Percentiles rank a stretch among this genome's conserved stretches.
Conservation (phyloP, 2,113 vertebrate species). For the Silurus asotus region DNA sequence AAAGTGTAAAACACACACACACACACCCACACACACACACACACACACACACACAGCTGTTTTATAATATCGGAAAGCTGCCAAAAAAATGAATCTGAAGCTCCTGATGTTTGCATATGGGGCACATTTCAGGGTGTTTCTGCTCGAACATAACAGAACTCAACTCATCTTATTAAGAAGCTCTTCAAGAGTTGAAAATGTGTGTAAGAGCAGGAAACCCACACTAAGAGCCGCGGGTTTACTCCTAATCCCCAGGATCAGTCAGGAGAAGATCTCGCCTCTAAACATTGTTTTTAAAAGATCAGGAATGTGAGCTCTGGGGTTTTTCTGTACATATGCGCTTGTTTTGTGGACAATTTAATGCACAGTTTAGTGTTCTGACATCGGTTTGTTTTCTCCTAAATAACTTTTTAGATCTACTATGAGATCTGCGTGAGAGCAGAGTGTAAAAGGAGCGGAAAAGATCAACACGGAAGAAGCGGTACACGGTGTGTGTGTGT, state of each 20-base stretch:
- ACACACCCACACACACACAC: no score
- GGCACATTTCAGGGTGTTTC: no score
- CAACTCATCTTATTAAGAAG: not conserved
- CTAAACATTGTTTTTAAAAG: not conserved
- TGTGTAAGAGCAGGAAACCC: constrained; percentile 1
- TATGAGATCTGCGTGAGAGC: not conserved
- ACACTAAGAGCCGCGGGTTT: not conserved
- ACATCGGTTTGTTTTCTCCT: not conserved
- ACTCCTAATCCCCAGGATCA: constrained; percentile 17
- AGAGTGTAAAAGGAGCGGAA: not conserved
- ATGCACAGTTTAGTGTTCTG: not conserved
- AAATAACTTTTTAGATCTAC: not conserved
- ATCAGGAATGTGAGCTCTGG: not conserved
- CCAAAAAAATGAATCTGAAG: no score
- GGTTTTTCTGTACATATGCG: not conserved
- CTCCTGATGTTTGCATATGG: not conserved
- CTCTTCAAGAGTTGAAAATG: not conserved
- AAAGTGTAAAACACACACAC: not conserved
- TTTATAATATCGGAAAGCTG: no score
- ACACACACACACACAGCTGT: no score
- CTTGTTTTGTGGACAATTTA: not conserved
- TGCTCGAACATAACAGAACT: not conserved
- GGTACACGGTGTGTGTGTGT: not conserved
- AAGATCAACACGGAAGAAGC: not conserved
- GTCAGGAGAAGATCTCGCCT: not conserved